Evolutionary conservation across 1,140 invertebrate species (phyloP).

Genomic region (Patella vulgata): DNA sequence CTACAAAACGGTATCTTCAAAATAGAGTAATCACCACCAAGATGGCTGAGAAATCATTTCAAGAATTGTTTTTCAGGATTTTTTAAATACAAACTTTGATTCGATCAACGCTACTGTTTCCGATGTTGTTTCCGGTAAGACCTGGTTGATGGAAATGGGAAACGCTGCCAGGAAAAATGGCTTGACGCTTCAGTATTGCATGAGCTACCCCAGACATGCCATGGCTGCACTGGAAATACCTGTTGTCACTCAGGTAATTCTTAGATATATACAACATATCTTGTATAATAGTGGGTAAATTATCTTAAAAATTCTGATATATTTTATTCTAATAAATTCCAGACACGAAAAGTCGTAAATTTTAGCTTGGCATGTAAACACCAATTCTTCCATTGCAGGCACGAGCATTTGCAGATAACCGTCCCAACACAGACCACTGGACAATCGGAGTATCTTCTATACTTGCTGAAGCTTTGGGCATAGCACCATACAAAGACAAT

Average conservation of each 20-base stretch:
- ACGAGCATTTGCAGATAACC: slow-evolving; percentile 53
- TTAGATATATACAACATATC: too few relatives aligned
- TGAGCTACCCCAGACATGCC: slow-evolving; percentile 39
- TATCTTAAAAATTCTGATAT: too few relatives aligned
- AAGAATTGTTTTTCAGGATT: not conserved
- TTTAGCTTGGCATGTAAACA: too few relatives aligned
- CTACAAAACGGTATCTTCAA: too few relatives aligned
- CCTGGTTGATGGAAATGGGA: slow-evolving; percentile 47
- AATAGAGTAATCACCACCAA: too few relatives aligned
- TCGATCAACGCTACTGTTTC: slow-evolving; percentile 20
- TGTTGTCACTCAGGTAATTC: slow-evolving; percentile 48
- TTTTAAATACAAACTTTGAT: slow-evolving; percentile 23
- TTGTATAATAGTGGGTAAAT: too few relatives aligned
- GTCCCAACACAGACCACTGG: slow-evolving; percentile 48
- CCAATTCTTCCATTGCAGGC: too few relatives aligned
- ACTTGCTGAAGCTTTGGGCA: slow-evolving; percentile 54
- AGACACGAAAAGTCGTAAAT: too few relatives aligned
- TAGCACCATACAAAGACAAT: slow-evolving; percentile 62
- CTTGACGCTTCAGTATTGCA: slow-evolving; percentile 50
- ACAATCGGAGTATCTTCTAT: slow-evolving; percentile 59
- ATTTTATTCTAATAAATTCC: too few relatives aligned
- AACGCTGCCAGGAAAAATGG: slow-evolving; percentile 27
- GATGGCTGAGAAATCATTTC: not conserved
- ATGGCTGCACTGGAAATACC: slow-evolving; percentile 39
- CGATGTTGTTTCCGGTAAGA: slow-evolving; percentile 30